Base-by-base conservation (phyloP, 1,140 invertebrate genomes). In the Caenorhabditis inopinata region DNA sequence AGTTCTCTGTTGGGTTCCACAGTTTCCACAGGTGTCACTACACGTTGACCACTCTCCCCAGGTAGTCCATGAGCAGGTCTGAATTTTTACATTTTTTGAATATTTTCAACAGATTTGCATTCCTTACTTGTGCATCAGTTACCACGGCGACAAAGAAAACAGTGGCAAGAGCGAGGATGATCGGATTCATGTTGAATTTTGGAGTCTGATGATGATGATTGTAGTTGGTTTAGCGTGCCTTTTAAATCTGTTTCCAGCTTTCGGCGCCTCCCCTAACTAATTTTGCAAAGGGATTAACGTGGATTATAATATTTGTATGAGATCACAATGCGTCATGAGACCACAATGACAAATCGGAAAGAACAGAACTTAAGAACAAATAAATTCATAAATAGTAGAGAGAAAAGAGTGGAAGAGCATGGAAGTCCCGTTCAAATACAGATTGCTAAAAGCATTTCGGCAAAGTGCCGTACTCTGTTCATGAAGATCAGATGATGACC, bases 271-370 rank as follows among this genome's bases (percentile, higher is more conserved):
- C 58, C 35, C 51, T 29, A 68, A 68, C 25, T 68, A 68, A 38
- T 68, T 68, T 68, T 68, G 58, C 58, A 68, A 68, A 68, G 16
- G 58, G 58, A 68, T 68, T 68, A 68, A 68, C n/a, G 58, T 42
- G 58, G 58, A 68, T 68, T 32, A 68, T 11, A 68, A 68, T 68
- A 68, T 68, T 38, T 11, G 58, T 9, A 68, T 68, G 58, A 23
- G n/a, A n/a, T n/a, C n/a, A n/a, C n/a, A n/a, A n/a, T n/a, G n/a
- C n/a, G 58, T 68, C 29, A 68, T 68, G 58, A 38, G 58, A 68
- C 29, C 38, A 42, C 6, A 62, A 68, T 68, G 58, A 68, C 58
- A 68, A 68, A 38, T 38, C n/a, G 25, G n/a, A n/a, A 58, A 32
- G 21, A 14, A 58, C 29, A 68, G 58, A 68, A 32, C 18, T 5